Conservation (phyloP, 2,113 vertebrate species). For the Ptilorrhoa leucosticta region DNA sequence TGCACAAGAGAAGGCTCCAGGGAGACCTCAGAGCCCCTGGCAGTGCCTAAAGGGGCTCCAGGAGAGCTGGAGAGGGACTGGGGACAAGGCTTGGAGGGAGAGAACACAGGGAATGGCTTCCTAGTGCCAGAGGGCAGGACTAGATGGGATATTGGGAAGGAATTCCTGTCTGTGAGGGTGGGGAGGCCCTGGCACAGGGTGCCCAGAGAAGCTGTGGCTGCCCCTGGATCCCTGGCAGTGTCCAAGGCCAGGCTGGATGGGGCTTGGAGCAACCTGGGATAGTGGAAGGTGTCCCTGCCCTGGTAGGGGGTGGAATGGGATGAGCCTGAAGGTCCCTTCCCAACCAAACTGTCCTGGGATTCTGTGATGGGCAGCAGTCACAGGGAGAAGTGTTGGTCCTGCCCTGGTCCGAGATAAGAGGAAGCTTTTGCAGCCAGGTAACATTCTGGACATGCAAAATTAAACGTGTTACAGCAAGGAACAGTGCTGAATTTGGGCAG, state of each 20-base stretch:
- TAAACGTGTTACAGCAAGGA: background rate
- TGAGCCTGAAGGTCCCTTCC: background rate
- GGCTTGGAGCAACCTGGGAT: background rate
- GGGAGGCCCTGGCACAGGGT: background rate
- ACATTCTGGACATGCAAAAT: background rate
- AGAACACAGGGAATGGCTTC: background rate
- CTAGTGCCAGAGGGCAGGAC: rapidly evolving
- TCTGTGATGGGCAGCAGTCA: background rate
- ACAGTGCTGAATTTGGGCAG: background rate
- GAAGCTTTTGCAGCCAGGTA: background rate
- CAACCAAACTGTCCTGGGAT: background rate
- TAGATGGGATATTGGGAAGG: rapidly evolving
- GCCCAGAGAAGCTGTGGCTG: background rate
- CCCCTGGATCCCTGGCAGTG: background rate
- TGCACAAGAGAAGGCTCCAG: background rate
- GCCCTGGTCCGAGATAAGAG: background rate
- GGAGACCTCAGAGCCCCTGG: background rate
- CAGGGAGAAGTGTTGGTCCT: background rate
- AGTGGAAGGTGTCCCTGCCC: background rate
- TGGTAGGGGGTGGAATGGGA: no score
- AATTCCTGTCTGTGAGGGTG: background rate
- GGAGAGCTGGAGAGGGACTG: background rate
- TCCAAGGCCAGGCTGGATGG: rapidly evolving
- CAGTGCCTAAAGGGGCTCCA: background rate
- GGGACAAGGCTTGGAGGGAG: background rate